A percentile compares a stretch with the other conserved stretches of the same genome.
These are phyloP conservation scores for Phrynocephalus guinanensis DNA, from an alignment of 2,797 vertebrate genomes.

Conservation along the genomic window DNA sequence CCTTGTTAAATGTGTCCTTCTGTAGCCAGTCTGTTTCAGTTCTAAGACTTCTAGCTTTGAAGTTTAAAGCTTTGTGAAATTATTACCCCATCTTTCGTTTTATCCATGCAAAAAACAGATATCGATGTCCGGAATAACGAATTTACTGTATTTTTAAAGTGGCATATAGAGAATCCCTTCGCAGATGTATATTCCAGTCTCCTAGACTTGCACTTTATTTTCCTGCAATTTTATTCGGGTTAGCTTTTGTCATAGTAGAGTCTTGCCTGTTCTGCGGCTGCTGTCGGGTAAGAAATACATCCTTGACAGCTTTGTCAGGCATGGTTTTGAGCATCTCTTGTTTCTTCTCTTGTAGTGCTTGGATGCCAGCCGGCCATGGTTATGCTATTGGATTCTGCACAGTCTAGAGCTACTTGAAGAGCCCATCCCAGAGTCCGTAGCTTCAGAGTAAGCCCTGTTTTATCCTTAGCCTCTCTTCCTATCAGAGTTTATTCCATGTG, in stretches of 20 bases:
- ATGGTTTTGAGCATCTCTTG: slow-evolving; percentile 51
- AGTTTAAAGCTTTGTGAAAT: background rate
- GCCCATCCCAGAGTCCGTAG: slow-evolving; percentile 85
- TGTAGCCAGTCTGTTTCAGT: background rate
- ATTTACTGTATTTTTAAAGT: background rate
- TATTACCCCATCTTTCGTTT: background rate
- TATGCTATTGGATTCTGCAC: slow-evolving; percentile 88
- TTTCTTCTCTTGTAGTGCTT: slow-evolving; percentile 83
- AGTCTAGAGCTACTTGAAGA: slow-evolving; percentile 94
- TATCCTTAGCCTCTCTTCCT: background rate
- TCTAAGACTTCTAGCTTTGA: no score
- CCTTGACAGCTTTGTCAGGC: slow-evolving; percentile 21
- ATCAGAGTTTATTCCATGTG: background rate
- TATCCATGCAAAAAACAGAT: background rate
- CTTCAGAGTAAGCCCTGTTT: slow-evolving; percentile 87
- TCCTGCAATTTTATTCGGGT: background rate
- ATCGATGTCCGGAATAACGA: background rate
- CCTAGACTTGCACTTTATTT: background rate
- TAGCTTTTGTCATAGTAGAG: background rate
- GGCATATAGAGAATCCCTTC: background rate
- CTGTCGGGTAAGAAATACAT: slow-evolving; percentile 10
- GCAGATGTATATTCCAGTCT: background rate
- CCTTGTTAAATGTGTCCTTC: background rate
- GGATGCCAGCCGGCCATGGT: slow-evolving; percentile 88
- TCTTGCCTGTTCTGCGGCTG: background rate